phyloP scores from a whole-genome alignment of 2,888 invertebrate genomes.

The Rhamphomyia laevipes region DNA sequence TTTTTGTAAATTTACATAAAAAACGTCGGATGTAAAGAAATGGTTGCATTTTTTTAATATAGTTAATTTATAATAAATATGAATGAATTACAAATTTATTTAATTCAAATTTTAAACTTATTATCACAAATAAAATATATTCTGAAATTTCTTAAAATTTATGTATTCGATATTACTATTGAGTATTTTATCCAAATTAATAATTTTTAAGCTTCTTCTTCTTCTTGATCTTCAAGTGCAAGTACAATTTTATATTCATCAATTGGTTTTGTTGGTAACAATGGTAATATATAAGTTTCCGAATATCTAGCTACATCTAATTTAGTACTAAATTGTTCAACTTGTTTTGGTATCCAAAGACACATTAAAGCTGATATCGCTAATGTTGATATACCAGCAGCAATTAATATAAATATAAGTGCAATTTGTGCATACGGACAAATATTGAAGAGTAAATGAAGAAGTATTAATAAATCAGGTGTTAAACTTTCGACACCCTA shows the following conservation, averaged over 20 bases:
- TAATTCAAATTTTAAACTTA: too few relatives aligned
- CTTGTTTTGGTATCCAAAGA: conserved; percentile 22
- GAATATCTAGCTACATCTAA: conserved; percentile 19
- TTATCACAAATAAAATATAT: too few relatives aligned
- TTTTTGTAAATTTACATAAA: too few relatives aligned
- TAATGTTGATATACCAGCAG: conserved; percentile 39
- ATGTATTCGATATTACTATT: too few relatives aligned
- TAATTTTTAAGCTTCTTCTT: too few relatives aligned
- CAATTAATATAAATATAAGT: conserved; percentile 37
- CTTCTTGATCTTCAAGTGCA: background rate
- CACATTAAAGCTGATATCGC: conserved; percentile 26
- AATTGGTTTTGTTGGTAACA: conserved; percentile 10
- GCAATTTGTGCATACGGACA: conserved; percentile 42
- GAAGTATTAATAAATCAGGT: conserved; percentile 34
- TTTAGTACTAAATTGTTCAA: conserved; percentile 14
- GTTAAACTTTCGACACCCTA: conserved; percentile 37
- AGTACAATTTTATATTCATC: background rate
- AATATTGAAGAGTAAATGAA: conserved; percentile 41
- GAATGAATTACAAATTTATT: too few relatives aligned
- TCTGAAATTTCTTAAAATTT: too few relatives aligned
- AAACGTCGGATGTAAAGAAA: too few relatives aligned
- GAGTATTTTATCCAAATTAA: too few relatives aligned
- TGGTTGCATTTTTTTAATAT: too few relatives aligned
- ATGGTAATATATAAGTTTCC: conserved; percentile 19
- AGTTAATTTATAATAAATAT: too few relatives aligned